Evolutionary conservation across 1,140 invertebrate species (phyloP).

Genomic region (Anthonomus grandis): DNA sequence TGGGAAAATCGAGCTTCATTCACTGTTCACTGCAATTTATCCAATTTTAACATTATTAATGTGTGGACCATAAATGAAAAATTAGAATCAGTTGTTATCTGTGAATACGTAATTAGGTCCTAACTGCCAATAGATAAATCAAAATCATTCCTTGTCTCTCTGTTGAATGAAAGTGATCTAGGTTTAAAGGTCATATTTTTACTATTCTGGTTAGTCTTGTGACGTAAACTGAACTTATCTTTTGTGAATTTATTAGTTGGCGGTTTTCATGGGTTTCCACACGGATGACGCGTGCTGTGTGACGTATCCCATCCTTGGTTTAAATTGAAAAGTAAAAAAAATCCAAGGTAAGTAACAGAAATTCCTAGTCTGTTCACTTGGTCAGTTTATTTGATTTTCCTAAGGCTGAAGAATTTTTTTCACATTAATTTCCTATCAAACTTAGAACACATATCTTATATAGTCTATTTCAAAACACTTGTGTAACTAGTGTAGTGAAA

Average conservation of each 20-base stretch:
- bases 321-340: neutral
- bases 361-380: neutral
- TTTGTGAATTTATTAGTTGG: neutral
- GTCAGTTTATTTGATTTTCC: neutral
- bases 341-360: neutral
- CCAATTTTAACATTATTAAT: no score
- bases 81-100: no score
- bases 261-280: slow-evolving; percentile 12
- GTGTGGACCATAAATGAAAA: no score
- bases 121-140: no score
- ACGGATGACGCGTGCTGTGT: neutral
- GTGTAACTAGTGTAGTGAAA: neutral
- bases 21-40: no score
- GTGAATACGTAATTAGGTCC: no score
- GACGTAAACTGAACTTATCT: slow-evolving; percentile 9
- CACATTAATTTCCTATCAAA: no score
- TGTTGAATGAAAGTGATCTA: no score
- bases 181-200: slow-evolving; percentile 16
- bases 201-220: slow-evolving; percentile 5
- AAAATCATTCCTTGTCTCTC: no score
- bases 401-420: no score
- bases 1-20: no score
- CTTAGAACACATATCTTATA: no score
- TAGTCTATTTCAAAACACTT: neutral
- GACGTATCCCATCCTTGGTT: neutral